phyloP scores from a whole-genome alignment of 2,888 invertebrate genomes.

The Slavum lentiscoides region DNA sequence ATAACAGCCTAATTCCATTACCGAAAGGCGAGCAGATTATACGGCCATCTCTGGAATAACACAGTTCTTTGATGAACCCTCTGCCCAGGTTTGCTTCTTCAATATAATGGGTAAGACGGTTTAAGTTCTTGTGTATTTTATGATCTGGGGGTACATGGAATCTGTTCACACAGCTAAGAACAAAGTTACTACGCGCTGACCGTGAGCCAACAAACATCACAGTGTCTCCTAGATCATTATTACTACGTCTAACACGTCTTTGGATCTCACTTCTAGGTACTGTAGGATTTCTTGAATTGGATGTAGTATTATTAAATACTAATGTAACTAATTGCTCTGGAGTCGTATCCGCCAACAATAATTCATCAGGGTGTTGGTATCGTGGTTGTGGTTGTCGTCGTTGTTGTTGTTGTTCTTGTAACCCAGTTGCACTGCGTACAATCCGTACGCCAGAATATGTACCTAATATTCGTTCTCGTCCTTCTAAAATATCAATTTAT shows the following conservation, averaged over 20 bases:
- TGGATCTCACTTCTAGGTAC: background rate
- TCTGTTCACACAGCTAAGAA: conserved; percentile 27
- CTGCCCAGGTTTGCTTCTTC: conserved; percentile 87
- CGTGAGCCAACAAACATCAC: conserved; percentile 41
- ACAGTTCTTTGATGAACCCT: conserved; percentile 84
- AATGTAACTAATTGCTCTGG: conserved; percentile 34
- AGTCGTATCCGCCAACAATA: background rate
- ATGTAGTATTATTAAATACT: conserved; percentile 11
- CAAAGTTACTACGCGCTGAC: conserved; percentile 9
- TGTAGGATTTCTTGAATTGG: background rate
- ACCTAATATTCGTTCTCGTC: conserved; percentile 55
- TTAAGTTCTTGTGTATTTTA: conserved; percentile 66
- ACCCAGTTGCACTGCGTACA: conserved; percentile 57
- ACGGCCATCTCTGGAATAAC: conserved; percentile 87
- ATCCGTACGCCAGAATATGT: conserved; percentile 55
- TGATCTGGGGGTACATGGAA: conserved; percentile 56
- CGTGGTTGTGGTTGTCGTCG: too few species aligned
- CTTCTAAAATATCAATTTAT: conserved; percentile 20
- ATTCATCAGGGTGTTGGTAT: background rate
- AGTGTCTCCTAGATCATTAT: background rate
- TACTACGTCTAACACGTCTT: conserved; percentile 4
- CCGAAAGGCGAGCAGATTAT: conserved; percentile 88
- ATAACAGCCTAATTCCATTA: conserved; percentile 81
- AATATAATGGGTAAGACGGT: conserved; percentile 79
- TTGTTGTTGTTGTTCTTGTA: conserved; percentile 53